phyloP scores from a whole-genome alignment of 2,888 invertebrate species.

The Autographa gamma region DNA sequence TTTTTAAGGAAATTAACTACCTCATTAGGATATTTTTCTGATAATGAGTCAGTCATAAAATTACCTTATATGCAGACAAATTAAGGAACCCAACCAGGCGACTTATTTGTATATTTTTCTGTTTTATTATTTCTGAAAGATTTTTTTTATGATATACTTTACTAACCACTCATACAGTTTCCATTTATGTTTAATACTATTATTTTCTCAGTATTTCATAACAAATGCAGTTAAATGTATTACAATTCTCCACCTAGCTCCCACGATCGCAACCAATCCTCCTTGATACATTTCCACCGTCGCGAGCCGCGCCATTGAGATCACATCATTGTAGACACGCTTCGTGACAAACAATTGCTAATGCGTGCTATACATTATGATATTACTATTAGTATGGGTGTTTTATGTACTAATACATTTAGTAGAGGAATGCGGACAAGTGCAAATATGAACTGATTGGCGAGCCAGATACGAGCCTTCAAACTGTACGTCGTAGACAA shows the following conservation, averaged over 20 bases:
- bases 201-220: neutral
- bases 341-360: constrained; percentile 37
- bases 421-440: neutral
- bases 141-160: too few species aligned
- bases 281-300: constrained; percentile 70
- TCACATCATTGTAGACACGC: constrained; percentile 39
- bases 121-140: too few species aligned
- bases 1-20: too few species aligned
- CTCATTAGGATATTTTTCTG: too few species aligned
- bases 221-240: neutral
- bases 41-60: too few species aligned
- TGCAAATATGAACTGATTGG: neutral
- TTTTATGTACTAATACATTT: neutral
- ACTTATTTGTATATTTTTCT: too few species aligned
- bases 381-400: constrained; percentile 7
- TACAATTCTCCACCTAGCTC: constrained; percentile 11
- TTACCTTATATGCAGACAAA: too few species aligned
- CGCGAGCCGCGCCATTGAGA: constrained; percentile 19
- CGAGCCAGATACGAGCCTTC: neutral
- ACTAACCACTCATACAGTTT: too few species aligned
- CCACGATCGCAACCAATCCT: constrained; percentile 58
- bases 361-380: constrained; percentile 15
- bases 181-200: neutral
- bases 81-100: too few species aligned
- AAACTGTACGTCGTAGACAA: neutral